Base-by-base conservation (phyloP, 2,113 vertebrate species). In the Vulpes lagopus region DNA sequence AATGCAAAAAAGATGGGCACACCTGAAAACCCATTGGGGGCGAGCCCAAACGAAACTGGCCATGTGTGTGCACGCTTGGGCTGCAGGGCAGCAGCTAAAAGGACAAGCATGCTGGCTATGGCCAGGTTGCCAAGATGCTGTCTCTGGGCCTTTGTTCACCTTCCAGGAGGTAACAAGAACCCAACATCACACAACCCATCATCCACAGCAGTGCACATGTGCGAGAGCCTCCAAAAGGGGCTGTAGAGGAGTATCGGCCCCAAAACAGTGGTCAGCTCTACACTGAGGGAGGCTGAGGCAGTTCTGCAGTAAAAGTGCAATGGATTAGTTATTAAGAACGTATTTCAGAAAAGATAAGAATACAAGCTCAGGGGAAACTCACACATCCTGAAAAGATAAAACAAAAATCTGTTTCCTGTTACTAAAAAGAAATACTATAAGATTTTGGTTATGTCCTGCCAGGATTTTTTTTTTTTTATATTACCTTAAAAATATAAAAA, bases 21-120 rank as follows among this genome's bases (percentile, higher is more conserved):
- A 15, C 7, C 2, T 0, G 19, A 1, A 22, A 14, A 14, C 25
- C 84, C 20, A 8, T 2, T 0, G 22, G 51, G 22, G 22, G 10
- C 1, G 1, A 64, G 27, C 17, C 83, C 82, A 20, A 2, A 0
- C 0, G 60, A 17, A 3, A 3, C 11, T 57, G 35, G 22, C 89
- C 0, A 0, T 15, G 27, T 0, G 2, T 0, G 0, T 32, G 15
- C 5, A 2, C 2, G 0, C 17, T 5, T 1, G 9, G 43, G 60
- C 67, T 74, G 30, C 0, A 7, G 25, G 1, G 2, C 32, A 2
- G 49, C 32, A 4, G 4, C 38, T 49, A 8, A 16, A 1, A 55
- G 60, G 67, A 32, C 23, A 8, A 17, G 82, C 20, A 23, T 3
- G 10, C 14, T 38, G 79, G 11, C 43, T 3, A 11, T 32, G 73